A percentile compares a stretch with the other conserved stretches of the same genome.
Conservation (phyloP, 2,797 vertebrate species). For the Danio jaintianensis region DNA sequence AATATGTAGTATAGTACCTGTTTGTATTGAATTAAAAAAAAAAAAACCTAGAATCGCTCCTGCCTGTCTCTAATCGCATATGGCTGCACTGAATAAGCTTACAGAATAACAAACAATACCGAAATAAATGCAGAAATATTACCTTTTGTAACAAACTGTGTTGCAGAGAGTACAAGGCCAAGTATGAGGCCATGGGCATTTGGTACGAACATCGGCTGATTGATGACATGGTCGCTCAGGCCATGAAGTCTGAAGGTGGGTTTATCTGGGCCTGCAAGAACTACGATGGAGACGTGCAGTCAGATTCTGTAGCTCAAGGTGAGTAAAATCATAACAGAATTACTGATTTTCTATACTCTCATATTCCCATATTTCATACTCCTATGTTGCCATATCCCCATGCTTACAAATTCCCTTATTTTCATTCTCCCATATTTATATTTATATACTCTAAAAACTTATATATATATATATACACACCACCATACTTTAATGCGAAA, state of each 20-base stretch:
- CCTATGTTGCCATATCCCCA: too few relatives aligned
- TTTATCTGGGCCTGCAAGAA: conserved; percentile 99
- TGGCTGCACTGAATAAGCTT: not conserved
- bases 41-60: too few relatives aligned
- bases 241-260: conserved; percentile 96
- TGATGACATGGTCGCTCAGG: conserved; percentile 99
- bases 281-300: conserved; percentile 98
- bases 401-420: too few relatives aligned
- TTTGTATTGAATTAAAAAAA: too few relatives aligned
- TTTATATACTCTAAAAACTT: too few relatives aligned
- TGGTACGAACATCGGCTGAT: conserved; percentile 98
- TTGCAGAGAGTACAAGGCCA: conserved; percentile 87
- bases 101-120: not conserved
- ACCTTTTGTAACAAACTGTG: conserved; percentile 20
- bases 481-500: too few relatives aligned
- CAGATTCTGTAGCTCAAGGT: conserved; percentile 98
- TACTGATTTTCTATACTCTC: not conserved
- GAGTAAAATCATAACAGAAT: conserved; percentile 10
- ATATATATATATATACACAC: too few relatives aligned
- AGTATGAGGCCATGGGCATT: conserved; percentile 92
- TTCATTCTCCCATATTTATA: too few relatives aligned
- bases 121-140: not conserved
- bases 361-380: too few relatives aligned
- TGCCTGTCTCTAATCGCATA: not conserved
- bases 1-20: too few relatives aligned